Percentiles rank a stretch among this genome's conserved stretches.
Conservation (phyloP, 2,888 invertebrate genomes). For the Chrysolina haemoptera region DNA sequence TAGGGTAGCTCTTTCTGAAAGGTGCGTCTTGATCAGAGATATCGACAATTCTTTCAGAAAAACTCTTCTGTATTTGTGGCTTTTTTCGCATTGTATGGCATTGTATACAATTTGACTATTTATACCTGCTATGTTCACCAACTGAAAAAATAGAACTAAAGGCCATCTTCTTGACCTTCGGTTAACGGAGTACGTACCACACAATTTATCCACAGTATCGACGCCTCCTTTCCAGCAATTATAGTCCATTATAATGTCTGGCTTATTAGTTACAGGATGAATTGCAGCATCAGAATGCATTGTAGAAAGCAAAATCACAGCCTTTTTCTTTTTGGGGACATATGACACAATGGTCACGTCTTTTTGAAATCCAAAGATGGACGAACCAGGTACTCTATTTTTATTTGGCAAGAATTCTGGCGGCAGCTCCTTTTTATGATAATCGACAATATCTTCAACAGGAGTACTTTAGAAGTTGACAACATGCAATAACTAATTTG, state of each 20-base stretch:
- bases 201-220: constrained; percentile 56
- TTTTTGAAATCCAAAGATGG: constrained; percentile 44
- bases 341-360: constrained; percentile 56
- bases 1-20: constrained; percentile 40
- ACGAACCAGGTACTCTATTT: constrained; percentile 43
- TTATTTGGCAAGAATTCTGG: constrained; percentile 48
- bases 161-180: constrained; percentile 54
- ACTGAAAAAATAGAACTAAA: constrained; percentile 51
- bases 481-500: too few species aligned
- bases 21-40: constrained; percentile 44
- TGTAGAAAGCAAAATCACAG: constrained; percentile 47
- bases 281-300: constrained; percentile 48
- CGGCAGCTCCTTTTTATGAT: constrained; percentile 55
- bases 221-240: constrained; percentile 55
- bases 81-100: constrained; percentile 17
- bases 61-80: constrained; percentile 40
- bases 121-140: constrained; percentile 54
- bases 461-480: too few species aligned
- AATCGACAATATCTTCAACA: too few species aligned
- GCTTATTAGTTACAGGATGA: constrained; percentile 48
- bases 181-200: constrained; percentile 49
- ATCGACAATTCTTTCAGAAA: constrained; percentile 39
- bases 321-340: constrained; percentile 50
- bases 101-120: constrained; percentile 45
- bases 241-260: constrained; percentile 48